Evolutionary conservation across 2,888 invertebrate species (phyloP).

Genomic region (Polia nebulosa): DNA sequence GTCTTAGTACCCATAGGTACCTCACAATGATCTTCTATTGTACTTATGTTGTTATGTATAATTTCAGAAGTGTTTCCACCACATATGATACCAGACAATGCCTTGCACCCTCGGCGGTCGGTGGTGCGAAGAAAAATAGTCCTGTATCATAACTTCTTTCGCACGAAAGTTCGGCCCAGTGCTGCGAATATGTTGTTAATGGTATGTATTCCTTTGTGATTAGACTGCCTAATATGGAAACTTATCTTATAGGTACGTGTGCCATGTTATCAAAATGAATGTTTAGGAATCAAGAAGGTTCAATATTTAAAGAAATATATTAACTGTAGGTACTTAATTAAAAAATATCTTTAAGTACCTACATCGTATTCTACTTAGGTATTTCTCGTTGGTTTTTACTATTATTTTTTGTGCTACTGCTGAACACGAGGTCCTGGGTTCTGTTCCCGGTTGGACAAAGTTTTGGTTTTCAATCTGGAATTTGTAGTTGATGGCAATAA

Average conservation of each 20-base stretch:
- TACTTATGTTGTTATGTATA: background rate
- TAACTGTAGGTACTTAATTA: background rate
- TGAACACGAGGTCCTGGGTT: too few relatives aligned
- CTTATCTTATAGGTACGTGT: too few relatives aligned
- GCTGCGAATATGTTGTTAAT: conserved; percentile 96
- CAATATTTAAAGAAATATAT: background rate
- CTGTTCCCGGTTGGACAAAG: too few relatives aligned
- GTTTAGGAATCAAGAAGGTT: background rate
- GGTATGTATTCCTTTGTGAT: conserved; percentile 87
- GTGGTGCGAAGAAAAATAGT: conserved; percentile 94
- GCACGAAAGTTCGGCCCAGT: conserved; percentile 93
- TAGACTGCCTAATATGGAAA: conserved; percentile 4
- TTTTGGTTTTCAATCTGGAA: too few relatives aligned
- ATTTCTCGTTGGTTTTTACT: too few relatives aligned
- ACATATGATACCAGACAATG: conserved; percentile 82
- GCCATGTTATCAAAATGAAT: too few relatives aligned
- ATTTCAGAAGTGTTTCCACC: conserved; percentile 83
- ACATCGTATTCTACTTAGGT: too few relatives aligned
- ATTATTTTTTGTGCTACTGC: too few relatives aligned
- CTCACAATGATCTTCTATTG: background rate
- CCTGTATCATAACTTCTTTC: conserved; percentile 94
- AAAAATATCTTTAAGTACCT: background rate
- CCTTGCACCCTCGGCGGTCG: conserved; percentile 90
- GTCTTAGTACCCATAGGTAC: background rate
- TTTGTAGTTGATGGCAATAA: too few relatives aligned